Evolutionary conservation across 2,113 vertebrate species (phyloP), one percentile per base, ranked within the genome.

Genomic region (Steatornis caripensis): DNA sequence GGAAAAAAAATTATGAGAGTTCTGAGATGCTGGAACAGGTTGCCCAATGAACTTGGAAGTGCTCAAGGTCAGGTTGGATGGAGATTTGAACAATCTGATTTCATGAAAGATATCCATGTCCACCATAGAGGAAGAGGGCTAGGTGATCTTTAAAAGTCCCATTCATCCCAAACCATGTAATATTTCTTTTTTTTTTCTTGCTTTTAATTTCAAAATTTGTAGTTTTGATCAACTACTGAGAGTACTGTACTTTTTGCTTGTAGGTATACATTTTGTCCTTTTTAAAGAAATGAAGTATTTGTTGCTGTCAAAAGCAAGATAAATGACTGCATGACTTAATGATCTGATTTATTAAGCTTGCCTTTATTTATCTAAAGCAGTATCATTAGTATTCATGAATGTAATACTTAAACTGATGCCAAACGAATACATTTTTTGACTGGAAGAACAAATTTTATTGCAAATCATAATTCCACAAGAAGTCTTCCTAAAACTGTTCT

Each of bases 361-460:
- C 3, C 3, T 26, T 64, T 71, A 32, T 54, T 62, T 88, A 58
- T 43, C 20, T 65, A 69, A 65, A 48, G 21, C 34, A 55, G 27
- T 39, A 53, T 45, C 1, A 48, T 89, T 90, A 72, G 74, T 84
- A 93, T 84, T 89, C 17, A n/a, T 39, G 26, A 83, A 19, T 9
- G 72, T 17, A 74, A 66, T 62, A 53, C n/a, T 85, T 76, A 76
- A 54, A 81, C 30, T 72, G 41, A 92, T 87, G 19, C 12, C 8
- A 87, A 95, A 81, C 2, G 85, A 70, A 61, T 64, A 45, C 6
- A 9, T 49, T 77, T 90, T 93, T 85, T 68, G n/a, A 48, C 36
- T 75, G 27, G 18, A 95, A 74, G 46, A 86, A 91, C 24, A 64
- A 57, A 84, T 93, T 89, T 84, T 49, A 49, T 72, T 90, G 15